A percentile compares a stretch with the other conserved stretches of the same genome.
phyloP scores from a whole-genome alignment of 2,888 invertebrate species.

The Latheticus oryzae region DNA sequence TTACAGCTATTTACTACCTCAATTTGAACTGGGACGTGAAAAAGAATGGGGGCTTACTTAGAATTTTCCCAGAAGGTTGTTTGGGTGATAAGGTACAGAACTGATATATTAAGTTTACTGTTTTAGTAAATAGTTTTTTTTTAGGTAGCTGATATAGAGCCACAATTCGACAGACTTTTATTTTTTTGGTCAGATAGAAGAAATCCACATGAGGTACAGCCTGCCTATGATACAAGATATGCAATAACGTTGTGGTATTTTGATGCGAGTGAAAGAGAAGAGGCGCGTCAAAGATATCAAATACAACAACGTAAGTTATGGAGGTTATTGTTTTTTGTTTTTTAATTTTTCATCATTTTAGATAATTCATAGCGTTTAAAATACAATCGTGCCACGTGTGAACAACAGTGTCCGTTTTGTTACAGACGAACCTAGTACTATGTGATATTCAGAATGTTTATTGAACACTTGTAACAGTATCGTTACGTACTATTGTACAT shows the following conservation, averaged over 20 bases:
- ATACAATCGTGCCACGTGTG: conserved; percentile 7
- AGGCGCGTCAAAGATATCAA: conserved; percentile 74
- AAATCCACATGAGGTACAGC: conserved; percentile 97
- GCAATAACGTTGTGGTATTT: conserved; percentile 95
- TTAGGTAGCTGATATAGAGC: conserved; percentile 86
- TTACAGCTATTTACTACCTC: conserved; percentile 97
- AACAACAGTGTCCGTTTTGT: conserved; percentile 27
- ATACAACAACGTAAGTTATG: conserved; percentile 67
- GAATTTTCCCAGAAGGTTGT: conserved; percentile 92
- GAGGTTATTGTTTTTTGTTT: too few relatives aligned
- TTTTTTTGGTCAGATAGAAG: conserved; percentile 98
- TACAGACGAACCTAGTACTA: conserved; percentile 33
- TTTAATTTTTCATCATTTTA: conserved; percentile 11
- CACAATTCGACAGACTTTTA: conserved; percentile 90
- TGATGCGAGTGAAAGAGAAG: conserved; percentile 84
- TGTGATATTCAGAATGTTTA: conserved; percentile 36
- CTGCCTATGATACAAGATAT: conserved; percentile 88
- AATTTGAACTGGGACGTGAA: conserved; percentile 93
- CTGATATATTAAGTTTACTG: background rate
- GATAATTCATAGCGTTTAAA: conserved; percentile 32
- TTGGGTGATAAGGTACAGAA: conserved; percentile 72
- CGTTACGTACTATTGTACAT: conserved; percentile 28
- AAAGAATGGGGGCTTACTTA: conserved; percentile 86
- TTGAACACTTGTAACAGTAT: conserved; percentile 27
- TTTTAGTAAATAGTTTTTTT: conserved; percentile 26